These are phyloP conservation scores for Cactoblastis cactorum DNA, from an alignment of 2,888 invertebrate genomes.

Conservation along the genomic window DNA sequence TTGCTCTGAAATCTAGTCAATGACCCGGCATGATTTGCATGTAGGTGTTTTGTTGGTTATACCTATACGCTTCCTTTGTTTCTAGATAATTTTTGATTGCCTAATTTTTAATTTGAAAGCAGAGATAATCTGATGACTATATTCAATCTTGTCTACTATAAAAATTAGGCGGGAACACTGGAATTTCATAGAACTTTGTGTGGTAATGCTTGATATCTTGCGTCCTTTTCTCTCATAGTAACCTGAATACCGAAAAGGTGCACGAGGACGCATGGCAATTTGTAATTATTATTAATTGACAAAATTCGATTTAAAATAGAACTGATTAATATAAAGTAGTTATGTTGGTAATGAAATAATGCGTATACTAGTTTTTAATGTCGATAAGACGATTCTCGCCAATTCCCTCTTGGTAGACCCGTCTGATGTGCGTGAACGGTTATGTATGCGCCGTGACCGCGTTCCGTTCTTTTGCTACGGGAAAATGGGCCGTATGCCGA, in stretches of 20 bases:
- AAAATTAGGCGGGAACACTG: slow-evolving; percentile 36
- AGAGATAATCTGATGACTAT: neutral
- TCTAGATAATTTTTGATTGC: slow-evolving; percentile 29
- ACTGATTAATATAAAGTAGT: neutral
- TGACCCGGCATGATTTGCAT: slow-evolving; percentile 72
- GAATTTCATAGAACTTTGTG: slow-evolving; percentile 24
- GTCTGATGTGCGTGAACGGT: slow-evolving; percentile 41
- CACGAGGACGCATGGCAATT: slow-evolving; percentile 35
- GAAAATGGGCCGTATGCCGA: slow-evolving; percentile 59
- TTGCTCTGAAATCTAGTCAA: slow-evolving; percentile 55
- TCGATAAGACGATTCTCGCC: slow-evolving; percentile 41
- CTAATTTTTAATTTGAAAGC: slow-evolving; percentile 12
- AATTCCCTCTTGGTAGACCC: slow-evolving; percentile 37
- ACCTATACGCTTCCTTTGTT: slow-evolving; percentile 54
- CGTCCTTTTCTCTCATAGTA: slow-evolving; percentile 42
- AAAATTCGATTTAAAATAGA: neutral
- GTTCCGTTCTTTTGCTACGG: slow-evolving; percentile 61
- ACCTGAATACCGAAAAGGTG: slow-evolving; percentile 32
- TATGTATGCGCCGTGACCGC: slow-evolving; percentile 64
- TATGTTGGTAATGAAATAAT: slow-evolving; percentile 19
- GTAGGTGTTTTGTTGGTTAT: slow-evolving; percentile 55
- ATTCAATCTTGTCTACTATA: slow-evolving; percentile 15
- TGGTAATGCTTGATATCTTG: slow-evolving; percentile 31
- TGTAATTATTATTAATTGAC: slow-evolving; percentile 15
- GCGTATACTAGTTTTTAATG: slow-evolving; percentile 23